A percentile compares a stretch with the other conserved stretches of the same genome.
phyloP scores from a whole-genome alignment of 2,888 invertebrate species.

The Eilema griseolum region DNA sequence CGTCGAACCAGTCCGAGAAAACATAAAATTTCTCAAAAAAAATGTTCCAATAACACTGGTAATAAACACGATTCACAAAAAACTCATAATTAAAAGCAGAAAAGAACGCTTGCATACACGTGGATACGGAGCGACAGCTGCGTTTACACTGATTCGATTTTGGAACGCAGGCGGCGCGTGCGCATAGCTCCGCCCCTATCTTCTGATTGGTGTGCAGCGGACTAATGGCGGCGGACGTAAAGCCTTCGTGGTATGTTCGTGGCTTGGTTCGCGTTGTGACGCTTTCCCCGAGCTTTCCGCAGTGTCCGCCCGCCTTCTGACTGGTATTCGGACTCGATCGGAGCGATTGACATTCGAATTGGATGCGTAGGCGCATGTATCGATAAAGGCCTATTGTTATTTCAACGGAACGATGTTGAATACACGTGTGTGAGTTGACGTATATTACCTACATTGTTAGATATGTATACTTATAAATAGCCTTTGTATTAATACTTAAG shows the following conservation, averaged over 20 bases:
- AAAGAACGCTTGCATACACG: conserved; percentile 58
- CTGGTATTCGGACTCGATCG: conserved; percentile 72
- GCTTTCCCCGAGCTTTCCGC: conserved; percentile 73
- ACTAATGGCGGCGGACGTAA: conserved; percentile 70
- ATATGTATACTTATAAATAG: conserved; percentile 20
- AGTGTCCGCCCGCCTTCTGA: conserved; percentile 71
- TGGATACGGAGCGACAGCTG: conserved; percentile 76
- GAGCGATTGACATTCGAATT: conserved; percentile 70
- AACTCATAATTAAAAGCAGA: conserved; percentile 71
- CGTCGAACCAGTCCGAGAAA: conserved; percentile 52
- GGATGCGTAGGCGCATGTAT: conserved; percentile 75
- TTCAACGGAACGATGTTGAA: conserved; percentile 52
- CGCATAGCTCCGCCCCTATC: conserved; percentile 73
- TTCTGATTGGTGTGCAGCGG: conserved; percentile 65
- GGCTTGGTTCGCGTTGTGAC: conserved; percentile 56
- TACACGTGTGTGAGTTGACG: conserved; percentile 46
- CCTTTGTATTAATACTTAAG: neutral
- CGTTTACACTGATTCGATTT: conserved; percentile 75
- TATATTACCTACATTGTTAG: conserved; percentile 37
- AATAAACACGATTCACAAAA: conserved; percentile 66
- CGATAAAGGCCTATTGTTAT: conserved; percentile 67
- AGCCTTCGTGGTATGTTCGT: conserved; percentile 62
- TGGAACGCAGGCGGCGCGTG: conserved; percentile 77
- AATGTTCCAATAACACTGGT: conserved; percentile 50
- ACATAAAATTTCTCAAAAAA: conserved; percentile 43